Evolutionary conservation across 2,888 invertebrate genomes (phyloP).

Genomic region (Lacanobia oleracea): DNA sequence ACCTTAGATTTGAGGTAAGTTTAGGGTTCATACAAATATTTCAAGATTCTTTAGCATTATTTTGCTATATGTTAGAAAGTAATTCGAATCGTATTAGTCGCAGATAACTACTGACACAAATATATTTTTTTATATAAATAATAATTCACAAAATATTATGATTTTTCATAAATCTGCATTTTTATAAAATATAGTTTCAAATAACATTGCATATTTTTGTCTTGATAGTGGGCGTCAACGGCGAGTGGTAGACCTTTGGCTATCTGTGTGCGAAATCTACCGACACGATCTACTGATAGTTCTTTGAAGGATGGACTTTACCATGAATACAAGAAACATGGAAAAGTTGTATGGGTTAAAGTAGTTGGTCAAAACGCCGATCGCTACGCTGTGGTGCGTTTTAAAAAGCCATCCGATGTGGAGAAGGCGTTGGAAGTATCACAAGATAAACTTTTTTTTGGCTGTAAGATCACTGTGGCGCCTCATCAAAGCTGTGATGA

Average conservation of each 20-base stretch:
- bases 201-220: slow-evolving; percentile 62
- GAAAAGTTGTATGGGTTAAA: slow-evolving; percentile 98
- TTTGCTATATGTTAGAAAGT: background rate
- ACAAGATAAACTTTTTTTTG: slow-evolving; percentile 99
- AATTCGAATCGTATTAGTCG: background rate
- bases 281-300: slow-evolving; percentile 97
- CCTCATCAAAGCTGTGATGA: slow-evolving; percentile 98
- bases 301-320: slow-evolving; percentile 99
- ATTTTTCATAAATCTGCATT: slow-evolving; percentile 25
- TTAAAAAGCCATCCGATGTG: slow-evolving; percentile 99
- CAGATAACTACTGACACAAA: slow-evolving; percentile 1
- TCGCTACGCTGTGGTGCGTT: slow-evolving; percentile 97
- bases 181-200: slow-evolving; percentile 42
- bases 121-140: slow-evolving; percentile 31
- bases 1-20: slow-evolving; percentile 4
- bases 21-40: slow-evolving; percentile 5
- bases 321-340: slow-evolving; percentile 99
- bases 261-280: slow-evolving; percentile 97
- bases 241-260: slow-evolving; percentile 94
- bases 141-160: slow-evolving; percentile 11
- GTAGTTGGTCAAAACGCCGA: slow-evolving; percentile 97
- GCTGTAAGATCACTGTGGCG: slow-evolving; percentile 98
- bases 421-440: slow-evolving; percentile 98
- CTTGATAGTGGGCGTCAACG: slow-evolving; percentile 91
- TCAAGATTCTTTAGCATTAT: slow-evolving; percentile 2